Evolutionary conservation across 1,140 invertebrate species (phyloP).

Genomic region (Danaus plexippus): DNA sequence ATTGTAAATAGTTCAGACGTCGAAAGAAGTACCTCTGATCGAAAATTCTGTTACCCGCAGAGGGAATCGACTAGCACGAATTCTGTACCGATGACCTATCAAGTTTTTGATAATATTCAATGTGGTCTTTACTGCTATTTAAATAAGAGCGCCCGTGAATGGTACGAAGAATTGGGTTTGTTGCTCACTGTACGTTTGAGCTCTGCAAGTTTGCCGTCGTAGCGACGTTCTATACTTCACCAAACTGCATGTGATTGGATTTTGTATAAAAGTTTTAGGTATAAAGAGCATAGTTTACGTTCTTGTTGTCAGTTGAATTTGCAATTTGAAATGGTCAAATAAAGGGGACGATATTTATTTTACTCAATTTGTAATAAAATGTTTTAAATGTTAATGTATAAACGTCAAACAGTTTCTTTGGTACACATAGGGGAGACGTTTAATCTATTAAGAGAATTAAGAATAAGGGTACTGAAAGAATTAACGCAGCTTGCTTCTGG

Average conservation of each 20-base stretch:
- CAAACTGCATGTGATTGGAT: constrained; percentile 47
- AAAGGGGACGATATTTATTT: too few relatives aligned
- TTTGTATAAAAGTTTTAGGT: constrained; percentile 45
- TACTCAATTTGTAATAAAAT: too few relatives aligned
- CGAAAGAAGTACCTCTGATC: constrained; percentile 43
- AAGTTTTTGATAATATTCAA: background rate
- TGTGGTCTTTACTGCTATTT: constrained; percentile 2
- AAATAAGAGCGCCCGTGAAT: constrained; percentile 5
- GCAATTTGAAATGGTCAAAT: constrained; percentile 2
- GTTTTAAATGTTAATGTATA: too few relatives aligned
- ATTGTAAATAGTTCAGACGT: constrained; percentile 10
- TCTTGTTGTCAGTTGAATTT: constrained; percentile 19
- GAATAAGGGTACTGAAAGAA: background rate
- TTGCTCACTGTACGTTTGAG: constrained; percentile 27
- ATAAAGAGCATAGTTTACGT: constrained; percentile 47
- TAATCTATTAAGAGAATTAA: constrained; percentile 6
- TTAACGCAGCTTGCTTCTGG: background rate
- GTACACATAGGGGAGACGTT: background rate
- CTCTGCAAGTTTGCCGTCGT: constrained; percentile 34
- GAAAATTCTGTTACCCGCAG: constrained; percentile 47
- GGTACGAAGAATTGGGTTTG: background rate
- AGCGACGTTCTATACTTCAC: constrained; percentile 25
- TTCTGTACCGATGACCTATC: constrained; percentile 9
- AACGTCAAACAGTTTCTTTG: background rate
- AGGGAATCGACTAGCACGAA: constrained; percentile 46